Base-by-base conservation (phyloP, 2,888 invertebrate species). In the Tanytarsus gracilentus region DNA sequence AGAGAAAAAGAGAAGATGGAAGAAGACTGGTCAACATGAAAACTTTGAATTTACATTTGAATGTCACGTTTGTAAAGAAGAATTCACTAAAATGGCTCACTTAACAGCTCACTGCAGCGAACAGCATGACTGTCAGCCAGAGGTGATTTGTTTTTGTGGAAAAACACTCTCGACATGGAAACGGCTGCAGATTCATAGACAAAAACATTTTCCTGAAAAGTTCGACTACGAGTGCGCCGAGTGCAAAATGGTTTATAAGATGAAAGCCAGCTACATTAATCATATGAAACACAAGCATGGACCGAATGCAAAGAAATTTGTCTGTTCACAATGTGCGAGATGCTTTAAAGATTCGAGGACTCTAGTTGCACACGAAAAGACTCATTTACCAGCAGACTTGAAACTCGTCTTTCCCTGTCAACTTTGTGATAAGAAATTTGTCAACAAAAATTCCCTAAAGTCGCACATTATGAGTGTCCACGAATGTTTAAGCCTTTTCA, bases 401-500 rank as follows among this genome's bases (percentile, higher is more conserved):
- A 58, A 58, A 16, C 21, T 58, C 8, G 48, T 40, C 9, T 40
- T 29, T 58, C 30, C 26, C 3, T 58, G 58, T 14, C 21, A 27
- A 11, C 26, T 58, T 21, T 58, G 58, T 21, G 25, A 58, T 11
- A 58, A 58, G 18, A 58, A 58, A n/a, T 58, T 58, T 30, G 58
- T 58, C 30, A 58, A 58, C 21, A 58, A 58, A n/a, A 58, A 58
- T 23, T 58, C 58, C 1, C 29, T 58, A n/a, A 58, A 58, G 14
- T 58, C 58, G 18, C 58, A 58, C 30, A 48, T 58, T n/a, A 48
- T 48, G 4, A 48, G 44, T 16, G 58, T 58, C 6, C 58, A 58
- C n/a, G 58, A 58, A 30, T 48, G 44, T 44, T 44, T 48, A 11
- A 48, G 25, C 4, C n/a, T 58, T 1, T 58, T 48, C n/a, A 58